Evolutionary conservation across 1,140 invertebrate species (phyloP).

Genomic region (Hylyphantes graminicola): DNA sequence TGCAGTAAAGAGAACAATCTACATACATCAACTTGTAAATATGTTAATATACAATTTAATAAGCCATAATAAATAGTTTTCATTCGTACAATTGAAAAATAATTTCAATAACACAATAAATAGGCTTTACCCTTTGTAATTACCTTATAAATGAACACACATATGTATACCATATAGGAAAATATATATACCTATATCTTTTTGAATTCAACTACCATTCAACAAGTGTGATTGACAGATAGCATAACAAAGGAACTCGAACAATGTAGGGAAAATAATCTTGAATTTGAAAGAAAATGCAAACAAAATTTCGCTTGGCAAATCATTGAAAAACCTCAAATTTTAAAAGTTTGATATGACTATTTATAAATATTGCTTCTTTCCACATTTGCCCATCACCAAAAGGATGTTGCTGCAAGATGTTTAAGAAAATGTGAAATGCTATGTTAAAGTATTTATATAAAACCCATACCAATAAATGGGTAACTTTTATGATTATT

Average conservation of each 20-base stretch:
- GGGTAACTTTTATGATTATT: constrained; percentile 45
- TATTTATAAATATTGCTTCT: constrained; percentile 44
- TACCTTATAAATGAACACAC: constrained; percentile 57
- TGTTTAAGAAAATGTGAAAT: constrained; percentile 49
- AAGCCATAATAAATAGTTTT: constrained; percentile 59
- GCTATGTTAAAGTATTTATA: constrained; percentile 50
- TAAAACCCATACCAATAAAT: constrained; percentile 45
- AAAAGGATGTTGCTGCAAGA: constrained; percentile 47
- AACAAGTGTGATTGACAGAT: constrained; percentile 53
- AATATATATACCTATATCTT: constrained; percentile 51
- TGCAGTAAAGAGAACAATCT: constrained; percentile 48
- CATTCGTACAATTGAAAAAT: constrained; percentile 40
- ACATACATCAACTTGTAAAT: constrained; percentile 59
- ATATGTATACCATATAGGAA: constrained; percentile 59
- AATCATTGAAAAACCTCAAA: constrained; percentile 7
- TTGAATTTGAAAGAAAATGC: neutral
- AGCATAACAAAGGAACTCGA: constrained; percentile 8
- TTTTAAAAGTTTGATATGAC: constrained; percentile 39
- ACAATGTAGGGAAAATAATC: constrained; percentile 18
- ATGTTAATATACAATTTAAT: constrained; percentile 59
- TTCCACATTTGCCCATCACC: constrained; percentile 17
- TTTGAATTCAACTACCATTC: constrained; percentile 36
- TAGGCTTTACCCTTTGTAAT: constrained; percentile 50
- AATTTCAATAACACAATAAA: constrained; percentile 59
- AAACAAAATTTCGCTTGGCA: constrained; percentile 11